Evolutionary conservation across 2,888 invertebrate genomes (phyloP), one percentile per base, ranked within the genome.

Genomic region (Lasioglossum morio): DNA sequence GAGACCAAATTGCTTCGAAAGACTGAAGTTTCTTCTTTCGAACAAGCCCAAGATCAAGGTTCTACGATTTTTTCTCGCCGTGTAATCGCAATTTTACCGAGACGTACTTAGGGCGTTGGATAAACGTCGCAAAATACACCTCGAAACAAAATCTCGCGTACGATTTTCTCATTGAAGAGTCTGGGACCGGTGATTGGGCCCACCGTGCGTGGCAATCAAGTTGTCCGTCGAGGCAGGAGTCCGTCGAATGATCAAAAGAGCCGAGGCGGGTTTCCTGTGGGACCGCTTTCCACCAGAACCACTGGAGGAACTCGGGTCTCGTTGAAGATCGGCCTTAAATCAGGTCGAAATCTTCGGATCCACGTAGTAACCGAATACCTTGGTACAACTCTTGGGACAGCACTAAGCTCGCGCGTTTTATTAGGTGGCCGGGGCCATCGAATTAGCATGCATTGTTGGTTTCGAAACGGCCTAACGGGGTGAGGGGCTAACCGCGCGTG

Each of bases 391-490:
- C 16, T 53, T 1, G 72, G 34, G 40, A 23, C 34, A 53, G 48
- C 78, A 43, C 73, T 81, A 77, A n/a, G 66, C 63, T 48, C 72
- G 19, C 72, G 30, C 19, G 74, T 76, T 85, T 85, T 87, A 87
- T 88, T 81, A 77, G 81, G 74, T 79, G 79, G 73, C 74, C 63
- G 34, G 2, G 72, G n/a, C 77, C 77, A 19, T 79, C 46, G 82
- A 77, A 86, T 86, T 87, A 81, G 60, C 72, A 73, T 74, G 79
- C 83, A 80, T 78, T 72, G 79, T 79, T 78, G 76, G 43, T 77
- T 30, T 43, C 57, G 69, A 60, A 46, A 60, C 70, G 43, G 37
- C 12, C 40, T 4, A 19, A 46, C 53, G 34, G 19, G 7, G 72
- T 46, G 48, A 57, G 72, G 27, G 23, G 79, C 16, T 70, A 57